phyloP scores from a whole-genome alignment of 2,113 vertebrate genomes.

The Strix uralensis region DNA sequence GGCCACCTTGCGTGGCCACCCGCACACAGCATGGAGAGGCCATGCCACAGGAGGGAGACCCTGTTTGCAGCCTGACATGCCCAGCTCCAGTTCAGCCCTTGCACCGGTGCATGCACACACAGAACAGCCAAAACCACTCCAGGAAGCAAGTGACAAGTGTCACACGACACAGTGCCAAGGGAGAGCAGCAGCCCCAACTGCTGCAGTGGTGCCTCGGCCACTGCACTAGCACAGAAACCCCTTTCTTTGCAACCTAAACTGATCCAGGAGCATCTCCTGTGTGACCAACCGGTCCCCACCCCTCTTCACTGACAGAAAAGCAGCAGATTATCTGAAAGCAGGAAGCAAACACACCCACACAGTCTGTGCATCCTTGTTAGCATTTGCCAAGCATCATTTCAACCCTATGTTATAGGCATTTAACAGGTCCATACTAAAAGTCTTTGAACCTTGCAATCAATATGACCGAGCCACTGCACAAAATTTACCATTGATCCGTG shows the following conservation, averaged over 20 bases:
- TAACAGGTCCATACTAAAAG: background rate
- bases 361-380: background rate
- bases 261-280: background rate
- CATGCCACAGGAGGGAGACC: fast-evolving
- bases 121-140: background rate
- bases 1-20: fast-evolving
- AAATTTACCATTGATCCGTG: background rate
- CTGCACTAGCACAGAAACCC: background rate
- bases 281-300: background rate
- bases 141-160: background rate
- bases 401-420: background rate
- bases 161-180: fast-evolving
- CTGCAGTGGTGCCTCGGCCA: background rate
- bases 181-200: background rate
- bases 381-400: background rate
- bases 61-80: fast-evolving
- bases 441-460: slow-evolving; percentile 37
- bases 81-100: background rate
- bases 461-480: background rate
- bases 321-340: background rate
- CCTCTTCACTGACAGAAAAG: background rate
- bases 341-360: background rate
- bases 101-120: fast-evolving
- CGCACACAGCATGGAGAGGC: background rate
- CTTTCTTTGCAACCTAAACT: background rate